Evolutionary conservation across 2,888 invertebrate genomes (phyloP), one percentile per base, ranked within the genome.

Genomic region (Agrochola litura): DNA sequence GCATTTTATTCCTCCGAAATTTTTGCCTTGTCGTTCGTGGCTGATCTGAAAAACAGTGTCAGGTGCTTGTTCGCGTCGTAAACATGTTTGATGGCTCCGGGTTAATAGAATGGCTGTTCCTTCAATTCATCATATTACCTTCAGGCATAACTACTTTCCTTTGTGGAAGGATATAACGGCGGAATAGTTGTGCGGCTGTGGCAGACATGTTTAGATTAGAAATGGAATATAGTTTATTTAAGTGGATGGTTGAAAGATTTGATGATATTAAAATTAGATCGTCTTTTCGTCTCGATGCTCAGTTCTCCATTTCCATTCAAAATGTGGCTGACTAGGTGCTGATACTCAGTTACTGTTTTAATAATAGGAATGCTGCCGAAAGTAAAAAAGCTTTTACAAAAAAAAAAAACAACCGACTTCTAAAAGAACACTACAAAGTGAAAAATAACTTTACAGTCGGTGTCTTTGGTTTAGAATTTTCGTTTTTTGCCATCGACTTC

Each of bases 51-150:
- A 77, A 81, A 87, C 67, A 71, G 75, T 72, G 73, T 73, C 79
- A 86, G 88, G 73, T 82, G 77, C 37, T 66, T 71, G 56, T 71
- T 73, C 64, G 49, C 52, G 76, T 80, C 80, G 79, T 87, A 85
- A 87, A 86, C 63, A 68, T 72, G 79, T 71, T 82, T 86, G 78
- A 86, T 88, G 56, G 75, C 70, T 60, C 19, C 16, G 69, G 74
- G 86, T 88, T 88, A 86, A 88, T 83, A 86, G 72, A 66, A 82
- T 77, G 61, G 60, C 56, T 25, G 79, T 49, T 66, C 86, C 52
- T 77, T 54, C 86, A 73, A 88, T 88, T 76, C 78, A 78, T 82
- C 77, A 82, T 85, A 82, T 70, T 52, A 60, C 82, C 71, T 81
- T 56, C 49, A 84, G 79, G 58, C 60, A 67, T 76, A 65, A 66